Base-by-base conservation (phyloP, 2,888 invertebrate species). In the Drosophila paracracens region DNA sequence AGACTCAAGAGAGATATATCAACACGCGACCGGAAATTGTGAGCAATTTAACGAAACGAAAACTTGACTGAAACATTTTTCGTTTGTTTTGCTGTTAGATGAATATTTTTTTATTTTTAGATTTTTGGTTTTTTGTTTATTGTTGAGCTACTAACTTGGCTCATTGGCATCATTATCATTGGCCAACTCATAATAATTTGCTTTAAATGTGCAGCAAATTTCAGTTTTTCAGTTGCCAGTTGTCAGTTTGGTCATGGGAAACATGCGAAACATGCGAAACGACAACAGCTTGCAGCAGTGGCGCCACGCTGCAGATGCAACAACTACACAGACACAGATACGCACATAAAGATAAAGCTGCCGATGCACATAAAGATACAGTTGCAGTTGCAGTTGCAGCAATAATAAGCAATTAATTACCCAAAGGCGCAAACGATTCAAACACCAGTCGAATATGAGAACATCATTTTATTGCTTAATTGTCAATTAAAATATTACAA, bases 11-110 rank as follows among this genome's bases (percentile, higher is more conserved):
- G 50, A 67, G 54, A 43, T 54, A 36, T 58, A 66, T 54, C 50
- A 43, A 84, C 92, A 92, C 91, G 92, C 92, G 88, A 92, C 91
- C 92, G 91, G 91, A 91, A 92, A 91, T 92, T 90, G 82, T 84
- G 73, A 76, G 65, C 75, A 89, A 91, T 91, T 91, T 83, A 83
- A 66, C 58, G 59, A 69, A 76, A 75, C 61, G 70, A 83, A 83
- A 79, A 86, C 76, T 76, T 67, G 75, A 75, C 71, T 69, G 76
- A 75, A 83, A 62, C 70, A 53, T 68, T 72, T 70, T 77, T 69
- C 56, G 63, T 61, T 48, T 60, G 50, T 53, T 46, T 35, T 70
- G 57, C 71, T 65, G 69, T 54, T 71, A 67, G 48, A 62, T 68
- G 21, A 25, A 62, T 68, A 76, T 69, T 58, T 53, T 43, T 57